phyloP scores from a whole-genome alignment of 2,888 invertebrate genomes.

The Ditula angustiorana region DNA sequence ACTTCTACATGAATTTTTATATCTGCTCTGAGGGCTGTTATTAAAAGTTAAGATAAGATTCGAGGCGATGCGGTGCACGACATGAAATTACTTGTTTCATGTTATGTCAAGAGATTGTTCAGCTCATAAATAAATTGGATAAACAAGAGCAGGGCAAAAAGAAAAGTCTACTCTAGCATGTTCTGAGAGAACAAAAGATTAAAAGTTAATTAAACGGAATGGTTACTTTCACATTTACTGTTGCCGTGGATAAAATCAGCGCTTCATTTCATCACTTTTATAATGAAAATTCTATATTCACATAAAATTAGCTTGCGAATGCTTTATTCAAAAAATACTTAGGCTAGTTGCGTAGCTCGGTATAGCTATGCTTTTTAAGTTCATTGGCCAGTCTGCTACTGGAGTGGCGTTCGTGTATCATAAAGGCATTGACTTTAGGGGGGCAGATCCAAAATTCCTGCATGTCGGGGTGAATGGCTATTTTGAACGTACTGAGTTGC shows the following conservation, averaged over 20 bases:
- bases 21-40: slow-evolving; percentile 61
- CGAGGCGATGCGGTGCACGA: slow-evolving; percentile 65
- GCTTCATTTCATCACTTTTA: too few relatives aligned
- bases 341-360: background rate
- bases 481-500: slow-evolving; percentile 44
- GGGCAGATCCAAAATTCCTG: slow-evolving; percentile 57
- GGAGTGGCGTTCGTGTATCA: slow-evolving; percentile 58
- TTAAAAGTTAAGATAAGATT: slow-evolving; percentile 75
- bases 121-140: slow-evolving; percentile 43
- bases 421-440: slow-evolving; percentile 63
- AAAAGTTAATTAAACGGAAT: slow-evolving; percentile 16
- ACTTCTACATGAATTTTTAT: slow-evolving; percentile 68
- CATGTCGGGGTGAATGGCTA: slow-evolving; percentile 49
- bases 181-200: slow-evolving; percentile 22
- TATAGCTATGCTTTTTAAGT: slow-evolving; percentile 43
- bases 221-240: background rate
- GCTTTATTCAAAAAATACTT: background rate
- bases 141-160: slow-evolving; percentile 9
- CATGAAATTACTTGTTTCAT: slow-evolving; percentile 57
- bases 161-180: slow-evolving; percentile 15
- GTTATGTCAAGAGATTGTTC: slow-evolving; percentile 55
- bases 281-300: too few relatives aligned
- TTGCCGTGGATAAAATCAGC: background rate
- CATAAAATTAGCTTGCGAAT: background rate
- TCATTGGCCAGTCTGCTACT: slow-evolving; percentile 58